Evolutionary conservation across 2,113 vertebrate genomes (phyloP).

Genomic region (Oncorhynchus masou): DNA sequence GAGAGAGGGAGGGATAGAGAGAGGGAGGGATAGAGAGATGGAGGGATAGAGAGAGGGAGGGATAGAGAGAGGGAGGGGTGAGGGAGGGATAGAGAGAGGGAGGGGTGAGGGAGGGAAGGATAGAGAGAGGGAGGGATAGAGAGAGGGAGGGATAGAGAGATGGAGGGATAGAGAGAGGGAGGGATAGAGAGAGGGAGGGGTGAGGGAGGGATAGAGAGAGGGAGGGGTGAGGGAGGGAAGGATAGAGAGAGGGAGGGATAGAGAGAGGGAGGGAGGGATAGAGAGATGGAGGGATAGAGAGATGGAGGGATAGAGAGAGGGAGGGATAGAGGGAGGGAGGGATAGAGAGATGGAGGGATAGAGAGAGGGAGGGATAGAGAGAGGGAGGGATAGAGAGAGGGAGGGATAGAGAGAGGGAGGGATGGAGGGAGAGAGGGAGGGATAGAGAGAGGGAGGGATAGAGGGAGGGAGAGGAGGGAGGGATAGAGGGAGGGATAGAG

Average conservation of each 20-base stretch:
- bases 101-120: not conserved
- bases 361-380: not conserved
- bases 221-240: not conserved
- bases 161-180: too few relatives aligned
- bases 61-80: not conserved
- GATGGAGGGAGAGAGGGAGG: not conserved
- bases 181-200: not conserved
- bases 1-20: not conserved
- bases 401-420: not conserved
- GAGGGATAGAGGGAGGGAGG: too few relatives aligned
- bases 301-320: fast-evolving
- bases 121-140: too few relatives aligned
- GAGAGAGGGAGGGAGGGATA: not conserved
- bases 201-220: not conserved
- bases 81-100: too few relatives aligned
- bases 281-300: not conserved
- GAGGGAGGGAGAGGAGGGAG: not conserved
- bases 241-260: too few relatives aligned
- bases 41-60: not conserved
- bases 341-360: too few relatives aligned
- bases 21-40: too few relatives aligned
- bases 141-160: too few relatives aligned
- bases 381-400: not conserved
- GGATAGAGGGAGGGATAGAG: not conserved
- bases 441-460: not conserved